Evolutionary conservation across 2,113 vertebrate genomes (phyloP), one percentile per base, ranked within the genome.

Genomic region (Micromys minutus): DNA sequence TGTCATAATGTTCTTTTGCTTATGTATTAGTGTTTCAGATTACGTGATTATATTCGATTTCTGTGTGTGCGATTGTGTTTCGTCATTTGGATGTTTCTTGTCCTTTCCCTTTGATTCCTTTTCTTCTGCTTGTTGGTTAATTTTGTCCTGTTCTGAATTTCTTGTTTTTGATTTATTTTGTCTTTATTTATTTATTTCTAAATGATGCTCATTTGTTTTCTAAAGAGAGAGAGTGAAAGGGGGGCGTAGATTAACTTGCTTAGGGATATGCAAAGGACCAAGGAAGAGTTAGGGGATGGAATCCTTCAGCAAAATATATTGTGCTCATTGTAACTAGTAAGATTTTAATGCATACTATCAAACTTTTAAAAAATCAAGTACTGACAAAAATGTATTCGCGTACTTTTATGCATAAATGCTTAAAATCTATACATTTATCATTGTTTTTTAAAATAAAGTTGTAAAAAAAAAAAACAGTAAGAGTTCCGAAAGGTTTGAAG

Each of bases 191-290:
- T 47, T 81, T n/a, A 19, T 55, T 39, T 59, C 26, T 61, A 42
- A 59, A 42, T 39, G 22, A 59, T 61, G 13, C 13, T 55, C 29
- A 24, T 39, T 39, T 59, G 7, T 42, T 80, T 83, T 29, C 13
- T 61, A n/a, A 42, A 42, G 13, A 5, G 13, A 61, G 3, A 83
- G 0, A 83, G n/a, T n/a, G n/a, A 61, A 61, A 83, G 55, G 0
- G 26, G 6, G 4, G 0, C 42, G 6, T 83, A 24, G 0, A 42
- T 42, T 26, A 42, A 15, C 3, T 39, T 42, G 24, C 12, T 24
- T 39, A 1, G 22, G 13, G 13, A 10, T 7, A 3, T 16, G 26
- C 11, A 0, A 7, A 81, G 22, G 3, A 29, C 24, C 24, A 42
- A 26, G 24, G 21, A 83, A 59, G 0, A 17, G 7, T 10, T 61